Percentiles rank a stretch among this genome's conserved stretches.
Conservation (phyloP, 2,888 invertebrate species). For the Agrochola lota region DNA sequence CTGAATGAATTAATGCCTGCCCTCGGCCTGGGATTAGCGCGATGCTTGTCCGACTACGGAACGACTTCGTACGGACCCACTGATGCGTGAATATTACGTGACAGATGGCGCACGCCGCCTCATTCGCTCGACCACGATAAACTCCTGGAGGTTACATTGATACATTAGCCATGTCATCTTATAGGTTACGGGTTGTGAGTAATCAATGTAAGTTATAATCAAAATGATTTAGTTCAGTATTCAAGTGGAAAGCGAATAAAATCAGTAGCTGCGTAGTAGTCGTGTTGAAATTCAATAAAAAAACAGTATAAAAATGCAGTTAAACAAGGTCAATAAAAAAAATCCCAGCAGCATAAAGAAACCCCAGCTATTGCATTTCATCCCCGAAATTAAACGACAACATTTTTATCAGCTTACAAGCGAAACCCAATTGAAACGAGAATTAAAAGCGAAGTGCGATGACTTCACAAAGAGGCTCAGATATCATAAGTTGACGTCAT, state of each 20-base stretch:
- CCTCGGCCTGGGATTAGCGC: constrained; percentile 65
- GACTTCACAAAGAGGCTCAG: constrained; percentile 54
- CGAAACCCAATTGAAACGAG: constrained; percentile 20
- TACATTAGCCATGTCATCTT: constrained; percentile 52
- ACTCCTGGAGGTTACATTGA: constrained; percentile 50
- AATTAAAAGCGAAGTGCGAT: constrained; percentile 33
- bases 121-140: constrained; percentile 62
- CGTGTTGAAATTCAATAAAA: background rate
- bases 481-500: constrained; percentile 50
- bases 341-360: background rate
- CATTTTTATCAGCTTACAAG: background rate
- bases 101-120: constrained; percentile 52
- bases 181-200: constrained; percentile 5
- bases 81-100: constrained; percentile 62
- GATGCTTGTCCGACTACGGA: constrained; percentile 60
- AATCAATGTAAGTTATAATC: background rate
- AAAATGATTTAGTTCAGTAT: background rate
- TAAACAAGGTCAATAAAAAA: background rate
- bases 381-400: background rate
- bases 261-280: background rate
- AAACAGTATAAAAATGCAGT: background rate
- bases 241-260: background rate
- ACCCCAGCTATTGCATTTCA: background rate
- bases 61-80: constrained; percentile 66
- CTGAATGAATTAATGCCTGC: constrained; percentile 72